phyloP scores from a whole-genome alignment of 2,888 invertebrate species.

The Agrilus mali region DNA sequence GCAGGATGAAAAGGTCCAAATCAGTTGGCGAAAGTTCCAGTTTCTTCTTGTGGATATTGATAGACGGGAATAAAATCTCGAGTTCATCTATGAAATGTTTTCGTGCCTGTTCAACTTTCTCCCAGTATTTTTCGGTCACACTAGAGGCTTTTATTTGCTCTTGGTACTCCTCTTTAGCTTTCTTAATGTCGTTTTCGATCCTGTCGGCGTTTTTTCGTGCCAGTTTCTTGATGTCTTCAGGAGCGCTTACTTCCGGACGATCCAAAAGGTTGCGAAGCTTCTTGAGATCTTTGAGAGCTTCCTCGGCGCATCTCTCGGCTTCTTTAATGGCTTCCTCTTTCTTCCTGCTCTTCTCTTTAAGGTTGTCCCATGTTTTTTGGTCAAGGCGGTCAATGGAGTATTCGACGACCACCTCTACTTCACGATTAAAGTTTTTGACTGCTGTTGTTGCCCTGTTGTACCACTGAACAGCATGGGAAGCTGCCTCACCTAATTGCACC shows the following conservation, averaged over 20 bases:
- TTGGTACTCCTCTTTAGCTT: slow-evolving; percentile 46
- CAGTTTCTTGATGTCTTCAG: slow-evolving; percentile 35
- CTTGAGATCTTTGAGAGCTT: slow-evolving; percentile 28
- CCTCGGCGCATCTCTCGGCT: slow-evolving; percentile 46
- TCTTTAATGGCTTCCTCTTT: slow-evolving; percentile 40
- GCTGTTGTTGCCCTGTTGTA: slow-evolving; percentile 50
- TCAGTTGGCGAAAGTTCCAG: slow-evolving; percentile 49
- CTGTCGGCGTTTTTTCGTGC: slow-evolving; percentile 41
- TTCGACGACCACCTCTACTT: slow-evolving; percentile 46
- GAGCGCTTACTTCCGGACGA: slow-evolving; percentile 30
- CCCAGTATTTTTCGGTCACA: slow-evolving; percentile 71
- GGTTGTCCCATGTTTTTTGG: slow-evolving; percentile 39
- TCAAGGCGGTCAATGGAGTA: slow-evolving; percentile 47
- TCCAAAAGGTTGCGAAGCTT: slow-evolving; percentile 33
- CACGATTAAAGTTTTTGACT: slow-evolving; percentile 43
- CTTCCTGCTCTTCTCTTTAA: slow-evolving; percentile 46
- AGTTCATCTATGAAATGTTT: slow-evolving; percentile 51
- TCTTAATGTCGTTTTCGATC: slow-evolving; percentile 44
- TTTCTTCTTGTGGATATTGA: slow-evolving; percentile 54
- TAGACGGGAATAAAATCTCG: slow-evolving; percentile 57
- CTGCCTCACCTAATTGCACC: slow-evolving; percentile 39
- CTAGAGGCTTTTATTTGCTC: slow-evolving; percentile 42
- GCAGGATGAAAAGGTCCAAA: slow-evolving; percentile 64
- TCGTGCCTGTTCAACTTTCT: slow-evolving; percentile 54
- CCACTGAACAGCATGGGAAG: slow-evolving; percentile 51